Conservation (phyloP, 1,140 invertebrate species). For the Leguminivora glycinivorella region DNA sequence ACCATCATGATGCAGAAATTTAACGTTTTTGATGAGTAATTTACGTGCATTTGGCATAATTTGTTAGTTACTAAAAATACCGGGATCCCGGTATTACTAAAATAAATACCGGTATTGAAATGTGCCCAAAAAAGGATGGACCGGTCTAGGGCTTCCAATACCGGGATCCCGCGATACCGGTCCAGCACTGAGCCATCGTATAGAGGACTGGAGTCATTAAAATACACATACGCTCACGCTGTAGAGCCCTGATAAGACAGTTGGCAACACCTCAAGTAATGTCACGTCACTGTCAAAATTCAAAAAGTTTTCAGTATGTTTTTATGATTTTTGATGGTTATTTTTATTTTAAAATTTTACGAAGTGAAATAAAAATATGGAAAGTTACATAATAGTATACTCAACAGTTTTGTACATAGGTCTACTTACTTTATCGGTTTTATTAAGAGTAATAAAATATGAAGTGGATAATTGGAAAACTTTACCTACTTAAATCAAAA, state of each 20-base stretch:
- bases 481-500: background rate
- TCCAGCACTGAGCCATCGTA: too few species aligned
- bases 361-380: conserved; percentile 6
- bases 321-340: background rate
- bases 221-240: too few species aligned
- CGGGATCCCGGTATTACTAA: too few species aligned
- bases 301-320: background rate
- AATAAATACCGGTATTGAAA: too few species aligned
- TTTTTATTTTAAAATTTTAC: background rate
- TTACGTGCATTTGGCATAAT: too few species aligned
- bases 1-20: too few species aligned
- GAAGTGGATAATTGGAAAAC: background rate
- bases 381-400: background rate
- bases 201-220: too few species aligned
- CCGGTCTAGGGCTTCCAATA: too few species aligned
- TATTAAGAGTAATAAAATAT: conserved; percentile 4
- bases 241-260: background rate
- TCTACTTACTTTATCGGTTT: background rate
- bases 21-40: too few species aligned
- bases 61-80: too few species aligned
- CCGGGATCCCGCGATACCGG: too few species aligned
- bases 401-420: background rate
- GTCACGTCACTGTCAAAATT: background rate
- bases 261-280: background rate
- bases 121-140: too few species aligned